phyloP scores from a whole-genome alignment of 2,888 invertebrate species.

The Hydrotaea cyrtoneurina region DNA sequence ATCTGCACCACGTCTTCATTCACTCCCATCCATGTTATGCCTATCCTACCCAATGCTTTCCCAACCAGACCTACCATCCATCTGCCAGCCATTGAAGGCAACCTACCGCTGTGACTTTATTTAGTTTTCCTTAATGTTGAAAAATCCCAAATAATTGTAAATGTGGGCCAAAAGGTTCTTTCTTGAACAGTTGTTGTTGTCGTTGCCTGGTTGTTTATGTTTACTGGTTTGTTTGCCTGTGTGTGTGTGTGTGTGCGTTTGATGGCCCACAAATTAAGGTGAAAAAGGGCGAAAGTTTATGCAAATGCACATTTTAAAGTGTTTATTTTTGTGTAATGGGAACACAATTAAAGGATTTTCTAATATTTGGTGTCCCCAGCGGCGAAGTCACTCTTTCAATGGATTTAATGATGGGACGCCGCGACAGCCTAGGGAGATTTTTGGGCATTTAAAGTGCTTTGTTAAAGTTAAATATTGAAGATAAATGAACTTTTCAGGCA shows the following conservation, averaged over 20 bases:
- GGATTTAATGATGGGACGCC: too few relatives aligned
- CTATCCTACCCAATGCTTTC: neutral
- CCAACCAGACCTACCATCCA: neutral
- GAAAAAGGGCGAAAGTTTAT: constrained; percentile 58
- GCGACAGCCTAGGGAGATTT: too few relatives aligned
- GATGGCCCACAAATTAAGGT: constrained; percentile 61
- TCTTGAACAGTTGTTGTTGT: neutral
- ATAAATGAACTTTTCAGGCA: too few relatives aligned
- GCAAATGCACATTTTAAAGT: constrained; percentile 23
- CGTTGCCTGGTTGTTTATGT: neutral
- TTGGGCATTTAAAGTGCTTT: too few relatives aligned
- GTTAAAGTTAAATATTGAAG: too few relatives aligned
- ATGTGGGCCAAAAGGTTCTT: constrained; percentile 63
- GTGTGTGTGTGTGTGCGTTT: constrained; percentile 34
- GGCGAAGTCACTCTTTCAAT: too few relatives aligned
- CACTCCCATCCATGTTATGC: neutral
- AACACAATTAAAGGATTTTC: constrained; percentile 13
- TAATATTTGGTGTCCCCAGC: constrained; percentile 2
- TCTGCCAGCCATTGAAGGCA: constrained; percentile 19
- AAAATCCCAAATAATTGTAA: constrained; percentile 66
- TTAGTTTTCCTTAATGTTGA: constrained; percentile 63
- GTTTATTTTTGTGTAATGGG: constrained; percentile 5
- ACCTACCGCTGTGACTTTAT: constrained; percentile 67
- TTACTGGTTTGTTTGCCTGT: neutral
- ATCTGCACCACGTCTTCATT: neutral